These are phyloP conservation scores for Onthophagus sagittarius DNA, from an alignment of 2,888 invertebrate genomes.

Conservation along the genomic window DNA sequence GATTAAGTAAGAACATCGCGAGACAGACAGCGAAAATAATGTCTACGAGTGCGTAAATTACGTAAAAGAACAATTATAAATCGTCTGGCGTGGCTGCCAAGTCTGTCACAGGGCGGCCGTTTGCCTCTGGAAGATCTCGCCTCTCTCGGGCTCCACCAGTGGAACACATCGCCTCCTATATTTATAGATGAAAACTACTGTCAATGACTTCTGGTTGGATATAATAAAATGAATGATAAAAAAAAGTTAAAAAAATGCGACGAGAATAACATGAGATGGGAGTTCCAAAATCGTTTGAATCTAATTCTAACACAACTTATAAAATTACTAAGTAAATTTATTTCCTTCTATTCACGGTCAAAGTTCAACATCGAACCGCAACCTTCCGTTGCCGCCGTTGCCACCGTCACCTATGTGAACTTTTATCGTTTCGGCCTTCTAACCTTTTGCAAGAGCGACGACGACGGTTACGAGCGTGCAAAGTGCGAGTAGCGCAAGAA, in stretches of 20 bases:
- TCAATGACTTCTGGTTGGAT: conserved; percentile 33
- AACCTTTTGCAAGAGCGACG: not conserved
- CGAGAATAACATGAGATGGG: not conserved
- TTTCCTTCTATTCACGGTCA: not conserved
- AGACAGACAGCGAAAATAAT: not conserved
- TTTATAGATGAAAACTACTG: conserved; percentile 34
- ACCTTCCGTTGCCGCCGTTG: not conserved
- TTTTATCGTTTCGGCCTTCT: not conserved
- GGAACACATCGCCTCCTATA: conserved; percentile 36
- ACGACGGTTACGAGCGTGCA: not conserved
- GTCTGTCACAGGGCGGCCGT: conserved; percentile 31
- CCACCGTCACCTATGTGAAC: not conserved
- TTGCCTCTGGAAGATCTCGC: conserved; percentile 28
- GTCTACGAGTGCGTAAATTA: conserved; percentile 12
- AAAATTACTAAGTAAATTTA: not conserved
- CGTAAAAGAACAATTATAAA: conserved; percentile 20
- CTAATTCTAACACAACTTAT: too few relatives aligned
- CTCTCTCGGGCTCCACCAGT: conserved; percentile 35
- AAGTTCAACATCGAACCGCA: not conserved
- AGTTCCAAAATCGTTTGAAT: too few relatives aligned
- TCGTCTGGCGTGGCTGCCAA: conserved; percentile 28
- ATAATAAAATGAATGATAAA: not conserved
- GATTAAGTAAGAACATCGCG: not conserved
- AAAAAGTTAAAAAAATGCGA: not conserved
- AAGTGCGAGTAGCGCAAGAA: not conserved